Base-by-base conservation (phyloP, 2,113 vertebrate genomes). In the Ctenomys sociabilis region DNA sequence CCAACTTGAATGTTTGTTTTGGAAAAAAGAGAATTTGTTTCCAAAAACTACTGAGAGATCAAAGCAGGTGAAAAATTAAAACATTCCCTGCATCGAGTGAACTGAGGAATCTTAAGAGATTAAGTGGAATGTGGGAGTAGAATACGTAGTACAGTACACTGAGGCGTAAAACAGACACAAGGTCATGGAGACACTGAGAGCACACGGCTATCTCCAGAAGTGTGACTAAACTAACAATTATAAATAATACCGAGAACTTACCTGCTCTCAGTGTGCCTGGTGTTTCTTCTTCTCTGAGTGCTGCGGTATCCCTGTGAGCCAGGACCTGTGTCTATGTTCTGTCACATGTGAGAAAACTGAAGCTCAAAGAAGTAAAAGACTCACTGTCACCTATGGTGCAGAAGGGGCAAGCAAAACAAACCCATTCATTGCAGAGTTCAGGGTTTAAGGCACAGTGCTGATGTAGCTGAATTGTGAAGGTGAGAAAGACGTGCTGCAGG, bases 21-120 rank as follows among this genome's bases (percentile, higher is more conserved):
- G 37, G 3, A 59, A 57, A 88, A 73, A 32, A 72, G 37, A 49
- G 26, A 24, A 77, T 59, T 72, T 78, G n/a, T 95, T 88, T 88
- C 78, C 86, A 43, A 93, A 91, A 61, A 70, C 24, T 70, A 11
- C 72, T 88, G 64, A 93, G 24, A 90, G 43, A 90, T 73, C 10
- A 85, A 63, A 57, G 86, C 37, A 90, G 35, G 78, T 40, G 22
- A 45, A n/a, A 68, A 59, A 12, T 45, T 19, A 86, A 57, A 78
- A 70, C 13, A 24, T 7, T 80, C 54, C 64, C 35, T 73, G 82
- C 87, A 78, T 4, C 1, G 43, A 57, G 19, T 24, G 32, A 83
- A n/a, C 12, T 40, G 52, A 83, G 12, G n/a, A 72, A 83, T 70
- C 52, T 70, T 13, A 89, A 43, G 13, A 70, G 59, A n/a, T 61